Evolutionary conservation across 2,888 invertebrate species (phyloP).

Genomic region (Chromoteleia sp.): DNA sequence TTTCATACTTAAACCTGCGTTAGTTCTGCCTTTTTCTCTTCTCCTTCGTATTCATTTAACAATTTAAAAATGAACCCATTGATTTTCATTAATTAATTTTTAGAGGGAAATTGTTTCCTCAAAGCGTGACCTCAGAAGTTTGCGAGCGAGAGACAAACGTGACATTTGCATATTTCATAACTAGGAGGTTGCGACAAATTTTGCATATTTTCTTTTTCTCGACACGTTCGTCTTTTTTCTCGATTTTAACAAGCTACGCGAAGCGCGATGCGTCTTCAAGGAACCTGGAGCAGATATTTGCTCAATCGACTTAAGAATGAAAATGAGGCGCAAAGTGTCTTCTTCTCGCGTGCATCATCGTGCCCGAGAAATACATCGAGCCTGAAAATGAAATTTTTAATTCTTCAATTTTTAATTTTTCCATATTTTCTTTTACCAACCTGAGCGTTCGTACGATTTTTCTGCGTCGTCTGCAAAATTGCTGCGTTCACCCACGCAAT

Average conservation of each 20-base stretch:
- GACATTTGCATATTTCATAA: slow-evolving; percentile 61
- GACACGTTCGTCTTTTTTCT: slow-evolving; percentile 26
- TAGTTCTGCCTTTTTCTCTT: background rate
- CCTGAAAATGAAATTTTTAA: slow-evolving; percentile 52
- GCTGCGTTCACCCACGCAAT: slow-evolving; percentile 13
- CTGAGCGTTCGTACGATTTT: slow-evolving; percentile 12
- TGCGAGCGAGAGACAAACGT: slow-evolving; percentile 56
- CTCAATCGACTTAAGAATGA: slow-evolving; percentile 65
- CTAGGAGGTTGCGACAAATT: slow-evolving; percentile 23
- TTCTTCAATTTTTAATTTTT: slow-evolving; percentile 11
- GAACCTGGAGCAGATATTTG: slow-evolving; percentile 61
- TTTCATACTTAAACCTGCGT: slow-evolving; percentile 5
- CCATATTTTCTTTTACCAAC: no score
- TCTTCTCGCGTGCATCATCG: slow-evolving; percentile 59
- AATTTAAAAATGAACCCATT: slow-evolving; percentile 8
- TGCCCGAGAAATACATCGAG: slow-evolving; percentile 31
- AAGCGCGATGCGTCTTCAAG: slow-evolving; percentile 41
- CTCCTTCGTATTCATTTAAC: slow-evolving; percentile 8
- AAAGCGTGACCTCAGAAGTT: slow-evolving; percentile 25
- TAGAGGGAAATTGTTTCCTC: slow-evolving; percentile 43
- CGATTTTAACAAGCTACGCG: slow-evolving; percentile 60
- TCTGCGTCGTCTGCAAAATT: slow-evolving; percentile 19
- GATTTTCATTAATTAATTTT: no score
- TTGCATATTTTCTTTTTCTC: slow-evolving; percentile 47
- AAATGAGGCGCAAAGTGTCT: slow-evolving; percentile 65